Percentiles rank a stretch among this genome's conserved stretches.
Evolutionary conservation across 2,113 vertebrate genomes (phyloP).

Genomic region (Megaptera novaeangliae): DNA sequence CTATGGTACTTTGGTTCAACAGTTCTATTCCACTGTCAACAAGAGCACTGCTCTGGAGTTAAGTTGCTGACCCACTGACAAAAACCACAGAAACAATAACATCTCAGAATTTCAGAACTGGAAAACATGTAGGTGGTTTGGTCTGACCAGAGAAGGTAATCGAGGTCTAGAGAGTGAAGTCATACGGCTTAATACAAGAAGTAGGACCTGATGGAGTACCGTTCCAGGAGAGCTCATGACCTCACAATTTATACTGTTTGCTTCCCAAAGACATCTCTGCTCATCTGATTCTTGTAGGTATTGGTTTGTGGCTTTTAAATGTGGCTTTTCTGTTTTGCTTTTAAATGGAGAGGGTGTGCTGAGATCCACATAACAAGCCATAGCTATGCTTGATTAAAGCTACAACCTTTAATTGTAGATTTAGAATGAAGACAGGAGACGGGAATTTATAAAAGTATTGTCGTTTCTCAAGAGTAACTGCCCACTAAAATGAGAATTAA

Average conservation of each 20-base stretch:
- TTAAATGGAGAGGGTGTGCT: not conserved
- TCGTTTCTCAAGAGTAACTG: not conserved
- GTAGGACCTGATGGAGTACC: not conserved
- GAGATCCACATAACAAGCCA: not conserved
- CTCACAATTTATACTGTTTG: rapidly evolving
- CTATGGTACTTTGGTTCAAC: not conserved
- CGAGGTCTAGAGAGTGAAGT: not conserved
- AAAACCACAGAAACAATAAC: not conserved
- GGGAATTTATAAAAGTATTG: not conserved
- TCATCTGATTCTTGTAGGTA: not conserved
- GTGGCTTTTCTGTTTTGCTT: not conserved
- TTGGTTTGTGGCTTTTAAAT: too few species aligned
- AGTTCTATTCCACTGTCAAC: not conserved
- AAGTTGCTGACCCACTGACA: not conserved
- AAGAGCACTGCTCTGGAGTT: not conserved
- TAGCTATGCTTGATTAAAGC: not conserved
- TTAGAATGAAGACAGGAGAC: not conserved
- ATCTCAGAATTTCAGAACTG: not conserved
- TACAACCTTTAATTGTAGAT: not conserved
- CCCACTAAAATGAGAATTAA: not conserved
- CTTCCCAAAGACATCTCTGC: not conserved
- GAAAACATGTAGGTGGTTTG: not conserved
- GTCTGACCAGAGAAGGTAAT: not conserved
- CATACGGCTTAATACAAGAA: not conserved
- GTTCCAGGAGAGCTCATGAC: rapidly evolving